Base-by-base conservation (phyloP, 2,113 vertebrate genomes). In the Perca fluviatilis region DNA sequence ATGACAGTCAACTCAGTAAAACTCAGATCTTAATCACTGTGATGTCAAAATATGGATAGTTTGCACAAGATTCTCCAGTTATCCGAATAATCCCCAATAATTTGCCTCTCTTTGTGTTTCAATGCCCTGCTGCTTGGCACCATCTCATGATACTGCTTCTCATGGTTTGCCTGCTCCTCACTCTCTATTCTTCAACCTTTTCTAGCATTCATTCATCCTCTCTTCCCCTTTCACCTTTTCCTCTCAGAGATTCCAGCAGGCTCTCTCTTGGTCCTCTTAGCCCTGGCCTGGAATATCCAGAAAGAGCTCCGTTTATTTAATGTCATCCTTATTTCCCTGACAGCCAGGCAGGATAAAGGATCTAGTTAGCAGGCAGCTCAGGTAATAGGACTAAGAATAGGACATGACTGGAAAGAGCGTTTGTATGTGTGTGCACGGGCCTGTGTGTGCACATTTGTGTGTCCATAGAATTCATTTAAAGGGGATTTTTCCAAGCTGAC, bases 271-370 rank as follows among this genome's bases (percentile, higher is more conserved):
- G 40, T 53, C 67, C 40, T 69, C 67, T 81, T 16, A 74, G 77
- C 64, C 50, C 66, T 83, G 74, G 74, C 71, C 74, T 80, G 77
- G 78, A 93, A 87, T 89, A 80, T 81, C 89, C 80, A 83, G 85
- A 87, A 77, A 80, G 67, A 74, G 85, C 80, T 74, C 64, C 49
- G 53, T 87, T 87, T 86, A 83, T 83, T 90, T 90, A 83, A 87
- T 91, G 82, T 81, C 84, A 82, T 86, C 86, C 75, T 88, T 83
- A 80, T 91, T 88, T 88, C 57, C 67, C 66, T 83, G 71, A 89
- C 87, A 89, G 71, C 67, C 73, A 40, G 79, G 68, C 65, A 19
- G 80, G 77, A 82, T 78, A 74, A 89, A 88, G 80, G 68, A 90
- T 82, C 75, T 88, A 69, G 81, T 92, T 91, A 68, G 74, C 66